phyloP scores from a whole-genome alignment of 2,113 vertebrate species.

The Amphiprion ocellaris region DNA sequence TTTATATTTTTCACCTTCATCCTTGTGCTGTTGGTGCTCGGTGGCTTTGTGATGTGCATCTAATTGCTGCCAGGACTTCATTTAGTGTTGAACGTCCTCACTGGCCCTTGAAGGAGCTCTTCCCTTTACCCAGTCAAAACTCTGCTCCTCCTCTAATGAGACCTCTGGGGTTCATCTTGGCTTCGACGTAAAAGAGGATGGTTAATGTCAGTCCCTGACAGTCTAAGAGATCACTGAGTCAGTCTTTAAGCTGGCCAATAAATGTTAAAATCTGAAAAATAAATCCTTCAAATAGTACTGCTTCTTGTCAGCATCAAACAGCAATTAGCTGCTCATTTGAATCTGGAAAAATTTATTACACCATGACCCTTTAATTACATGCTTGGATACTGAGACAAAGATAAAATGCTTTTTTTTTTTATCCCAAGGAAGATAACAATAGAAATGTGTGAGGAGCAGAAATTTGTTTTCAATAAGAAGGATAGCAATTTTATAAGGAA shows the following conservation, averaged over 20 bases:
- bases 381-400: conserved; percentile 48
- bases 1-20: conserved; percentile 4
- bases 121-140: conserved; percentile 53
- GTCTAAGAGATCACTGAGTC: conserved; percentile 41
- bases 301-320: conserved; percentile 17
- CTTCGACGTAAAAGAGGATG: conserved; percentile 61
- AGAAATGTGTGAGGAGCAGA: conserved; percentile 39
- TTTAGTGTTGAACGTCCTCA: conserved; percentile 57
- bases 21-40: conserved; percentile 1
- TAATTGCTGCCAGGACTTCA: conserved; percentile 71
- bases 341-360: conserved; percentile 28
- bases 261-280: conserved; percentile 31
- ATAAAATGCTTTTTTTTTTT: conserved; percentile 41
- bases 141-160: conserved; percentile 75
- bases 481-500: conserved; percentile 25
- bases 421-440: conserved; percentile 49
- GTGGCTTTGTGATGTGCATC: conserved; percentile 54
- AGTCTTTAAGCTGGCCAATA: conserved; percentile 18
- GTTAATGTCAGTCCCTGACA: conserved; percentile 51
- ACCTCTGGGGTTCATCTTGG: conserved; percentile 72
- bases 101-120: conserved; percentile 71
- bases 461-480: conserved; percentile 48
- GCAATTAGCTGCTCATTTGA: conserved; percentile 35
- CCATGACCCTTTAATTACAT: conserved; percentile 55
- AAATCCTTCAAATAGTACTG: conserved; percentile 5